Percentiles rank a stretch among this genome's conserved stretches.
Evolutionary conservation across 1,140 invertebrate genomes (phyloP).

Genomic region (Triops longicaudatus): DNA sequence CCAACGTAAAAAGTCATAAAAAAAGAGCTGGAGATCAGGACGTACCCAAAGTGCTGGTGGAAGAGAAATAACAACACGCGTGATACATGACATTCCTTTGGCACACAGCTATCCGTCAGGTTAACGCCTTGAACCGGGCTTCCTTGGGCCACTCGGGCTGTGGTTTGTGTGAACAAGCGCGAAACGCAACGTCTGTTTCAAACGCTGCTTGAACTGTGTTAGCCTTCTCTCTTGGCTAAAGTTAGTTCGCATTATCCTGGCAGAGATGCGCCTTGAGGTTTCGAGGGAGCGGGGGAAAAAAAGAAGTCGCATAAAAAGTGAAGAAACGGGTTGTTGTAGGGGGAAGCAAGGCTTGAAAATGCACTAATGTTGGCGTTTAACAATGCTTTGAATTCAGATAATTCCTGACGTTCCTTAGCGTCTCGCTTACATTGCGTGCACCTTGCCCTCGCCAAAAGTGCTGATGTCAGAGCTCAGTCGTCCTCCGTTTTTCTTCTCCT

Average conservation of each 20-base stretch:
- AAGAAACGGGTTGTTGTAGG: background rate
- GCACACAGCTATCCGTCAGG: constrained; percentile 1
- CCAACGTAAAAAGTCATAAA: background rate
- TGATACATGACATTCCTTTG: constrained; percentile 15
- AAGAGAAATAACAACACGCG: constrained; percentile 9
- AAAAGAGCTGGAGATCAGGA: background rate
- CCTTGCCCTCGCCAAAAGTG: constrained; percentile 7
- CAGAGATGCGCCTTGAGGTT: background rate
- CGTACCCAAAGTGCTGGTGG: background rate
- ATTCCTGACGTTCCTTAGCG: background rate
- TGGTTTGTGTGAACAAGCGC: background rate
- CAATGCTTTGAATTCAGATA: constrained; percentile 8
- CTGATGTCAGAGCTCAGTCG: background rate
- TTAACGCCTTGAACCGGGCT: background rate
- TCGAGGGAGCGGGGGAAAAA: background rate
- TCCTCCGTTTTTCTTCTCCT: background rate
- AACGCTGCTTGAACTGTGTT: background rate
- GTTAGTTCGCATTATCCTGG: background rate
- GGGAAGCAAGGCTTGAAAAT: background rate
- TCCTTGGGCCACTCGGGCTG: background rate
- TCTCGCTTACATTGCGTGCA: constrained; percentile 1
- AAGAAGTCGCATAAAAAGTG: background rate
- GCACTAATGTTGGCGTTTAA: background rate
- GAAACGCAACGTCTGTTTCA: background rate
- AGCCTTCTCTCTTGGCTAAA: background rate